A percentile compares a stretch with the other conserved stretches of the same genome.
phyloP scores from a whole-genome alignment of 2,113 vertebrate genomes.

The Albula goreensis region DNA sequence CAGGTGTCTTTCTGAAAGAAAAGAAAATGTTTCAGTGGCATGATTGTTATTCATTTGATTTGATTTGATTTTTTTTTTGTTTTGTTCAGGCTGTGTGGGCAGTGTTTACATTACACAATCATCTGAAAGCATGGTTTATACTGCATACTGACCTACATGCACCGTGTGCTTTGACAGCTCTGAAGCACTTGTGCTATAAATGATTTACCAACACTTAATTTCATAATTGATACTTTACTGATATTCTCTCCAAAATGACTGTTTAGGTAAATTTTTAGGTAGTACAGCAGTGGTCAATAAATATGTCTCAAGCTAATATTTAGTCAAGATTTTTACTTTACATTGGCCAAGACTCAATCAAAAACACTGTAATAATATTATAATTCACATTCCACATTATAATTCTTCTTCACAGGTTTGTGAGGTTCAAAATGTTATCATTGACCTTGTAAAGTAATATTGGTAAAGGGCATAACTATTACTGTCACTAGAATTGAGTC shows the following conservation, averaged over 20 bases:
- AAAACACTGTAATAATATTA: too few relatives aligned
- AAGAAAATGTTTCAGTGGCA: not conserved
- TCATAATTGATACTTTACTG: not conserved
- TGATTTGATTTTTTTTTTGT: not conserved
- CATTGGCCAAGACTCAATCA: too few relatives aligned
- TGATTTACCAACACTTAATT: not conserved
- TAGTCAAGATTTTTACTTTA: too few relatives aligned
- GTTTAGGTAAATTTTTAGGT: not conserved
- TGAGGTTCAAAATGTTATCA: too few relatives aligned
- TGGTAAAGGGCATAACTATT: too few relatives aligned
- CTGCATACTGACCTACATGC: not conserved
- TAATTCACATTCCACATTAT: too few relatives aligned
- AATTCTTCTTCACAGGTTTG: too few relatives aligned
- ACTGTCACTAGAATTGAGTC: not conserved
- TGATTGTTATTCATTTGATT: not conserved
- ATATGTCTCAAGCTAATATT: too few relatives aligned
- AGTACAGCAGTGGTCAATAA: too few relatives aligned
- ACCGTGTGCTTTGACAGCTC: not conserved
- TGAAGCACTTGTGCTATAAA: not conserved
- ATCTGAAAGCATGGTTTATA: slow-evolving; percentile 1
- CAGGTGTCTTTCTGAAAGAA: not conserved
- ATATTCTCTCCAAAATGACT: not conserved
- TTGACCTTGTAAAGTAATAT: too few relatives aligned
- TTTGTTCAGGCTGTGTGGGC: not conserved
- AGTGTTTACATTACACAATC: slow-evolving; percentile 1